Evolutionary conservation across 2,797 vertebrate genomes (phyloP), one percentile per base, ranked within the genome.

Genomic region (Gephyroberyx darwinii): DNA sequence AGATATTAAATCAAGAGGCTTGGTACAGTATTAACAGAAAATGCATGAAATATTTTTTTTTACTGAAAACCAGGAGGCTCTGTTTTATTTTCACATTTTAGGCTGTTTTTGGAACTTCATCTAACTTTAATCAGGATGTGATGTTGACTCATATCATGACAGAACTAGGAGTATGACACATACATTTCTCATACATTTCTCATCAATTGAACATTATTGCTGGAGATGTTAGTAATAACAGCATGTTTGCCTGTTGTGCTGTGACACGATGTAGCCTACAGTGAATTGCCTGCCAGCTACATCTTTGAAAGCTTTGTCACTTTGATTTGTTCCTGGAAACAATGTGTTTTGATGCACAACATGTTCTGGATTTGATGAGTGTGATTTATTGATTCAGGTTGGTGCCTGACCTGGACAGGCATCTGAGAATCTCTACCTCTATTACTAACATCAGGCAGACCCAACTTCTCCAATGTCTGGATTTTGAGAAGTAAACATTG

Each of bases 351-450:
- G 76, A 78, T 78, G 62, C 75, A 62, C 69, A 75, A 55, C 77
- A 86, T 71, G 68, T 88, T 81, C 51, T 64, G 62, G 57, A 68
- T 76, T 58, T 64, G 74, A 58, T 58, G 50, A 68, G 71, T 84
- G 74, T 69, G 48, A 89, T 90, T 86, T 77, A 91, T 89, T 65
- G n/a, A 77, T 41, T 22, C 71, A 82, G 68, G 31, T 62, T 62
- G 57, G 69, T 62, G 76, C 53, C 62, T 76, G 52, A 62, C 50
- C 77, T 90, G 87, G 86, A 92, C 55, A 4, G n/a, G 88, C 81
- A 90, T 93, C 86, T 89, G 74, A 92, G 76, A 72, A 71, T 77
- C 50, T 55, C 2, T 66, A 62, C 53, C 41, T 78, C 39, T 50
- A 63, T 71, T 69, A 39, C 65, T 26, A 65, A 70, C 68, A 56